phyloP scores from a whole-genome alignment of 2,113 vertebrate species.

The Sapayoa aenigma region DNA sequence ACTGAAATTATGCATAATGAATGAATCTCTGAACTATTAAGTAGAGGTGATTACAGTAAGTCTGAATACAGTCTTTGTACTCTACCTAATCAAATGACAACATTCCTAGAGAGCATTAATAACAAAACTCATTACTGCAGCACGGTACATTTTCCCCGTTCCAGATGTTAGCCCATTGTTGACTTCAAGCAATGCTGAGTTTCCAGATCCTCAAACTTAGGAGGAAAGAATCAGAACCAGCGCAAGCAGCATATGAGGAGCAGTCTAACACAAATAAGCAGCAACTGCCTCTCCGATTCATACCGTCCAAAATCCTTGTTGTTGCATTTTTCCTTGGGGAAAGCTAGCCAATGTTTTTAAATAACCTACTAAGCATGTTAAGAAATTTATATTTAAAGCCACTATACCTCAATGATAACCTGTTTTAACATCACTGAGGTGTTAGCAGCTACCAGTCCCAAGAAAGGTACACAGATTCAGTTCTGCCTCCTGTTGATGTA shows the following conservation, averaged over 20 bases:
- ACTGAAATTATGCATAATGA: background rate
- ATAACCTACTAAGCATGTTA: background rate
- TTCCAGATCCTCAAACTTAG: background rate
- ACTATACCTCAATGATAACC: background rate
- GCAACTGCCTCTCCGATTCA: background rate
- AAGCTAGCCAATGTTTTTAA: background rate
- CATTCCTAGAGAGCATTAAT: background rate
- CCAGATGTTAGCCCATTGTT: background rate
- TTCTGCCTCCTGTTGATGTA: background rate
- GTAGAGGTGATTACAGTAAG: background rate
- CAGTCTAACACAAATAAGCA: background rate
- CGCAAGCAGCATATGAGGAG: background rate
- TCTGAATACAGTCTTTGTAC: background rate
- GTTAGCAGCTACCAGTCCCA: background rate
- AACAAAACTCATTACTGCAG: background rate
- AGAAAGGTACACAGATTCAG: background rate
- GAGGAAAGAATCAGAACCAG: background rate
- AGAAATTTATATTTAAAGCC: background rate
- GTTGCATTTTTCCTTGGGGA: background rate
- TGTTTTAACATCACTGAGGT: background rate
- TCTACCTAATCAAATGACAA: slow-evolving; percentile 6
- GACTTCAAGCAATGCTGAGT: background rate
- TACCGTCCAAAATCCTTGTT: background rate
- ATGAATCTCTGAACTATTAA: background rate
- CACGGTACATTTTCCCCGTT: background rate